phyloP scores from a whole-genome alignment of 2,888 invertebrate genomes.

The Helicoverpa assulta region DNA sequence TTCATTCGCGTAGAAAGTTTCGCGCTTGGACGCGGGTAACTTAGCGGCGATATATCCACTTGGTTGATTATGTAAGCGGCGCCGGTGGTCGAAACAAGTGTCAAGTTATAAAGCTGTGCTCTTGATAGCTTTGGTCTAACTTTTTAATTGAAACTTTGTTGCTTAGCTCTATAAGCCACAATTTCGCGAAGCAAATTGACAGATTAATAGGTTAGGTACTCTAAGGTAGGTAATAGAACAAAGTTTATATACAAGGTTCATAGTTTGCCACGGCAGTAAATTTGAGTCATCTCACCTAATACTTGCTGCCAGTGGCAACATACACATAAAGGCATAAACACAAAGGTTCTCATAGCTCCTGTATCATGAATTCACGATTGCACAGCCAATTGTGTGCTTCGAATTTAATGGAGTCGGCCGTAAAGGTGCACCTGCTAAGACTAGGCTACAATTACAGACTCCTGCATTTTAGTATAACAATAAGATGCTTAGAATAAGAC shows the following conservation, averaged over 20 bases:
- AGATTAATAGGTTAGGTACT: not conserved
- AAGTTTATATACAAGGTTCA: too few relatives aligned
- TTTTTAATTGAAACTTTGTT: slow-evolving; percentile 35
- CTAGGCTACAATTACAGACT: not conserved
- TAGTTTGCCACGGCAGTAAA: too few relatives aligned
- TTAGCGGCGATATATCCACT: slow-evolving; percentile 35
- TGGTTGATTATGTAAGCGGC: slow-evolving; percentile 31
- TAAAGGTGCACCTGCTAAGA: slow-evolving; percentile 1
- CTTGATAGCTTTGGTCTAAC: slow-evolving; percentile 39
- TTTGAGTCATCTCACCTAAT: too few relatives aligned
- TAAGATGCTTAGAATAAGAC: too few relatives aligned
- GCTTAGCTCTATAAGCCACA: slow-evolving; percentile 6
- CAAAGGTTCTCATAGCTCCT: not conserved
- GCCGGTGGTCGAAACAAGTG: slow-evolving; percentile 31
- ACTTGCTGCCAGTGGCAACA: not conserved
- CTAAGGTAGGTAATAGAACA: too few relatives aligned
- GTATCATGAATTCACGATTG: not conserved
- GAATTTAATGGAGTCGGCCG: not conserved
- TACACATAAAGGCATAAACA: not conserved
- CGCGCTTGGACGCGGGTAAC: slow-evolving; percentile 43
- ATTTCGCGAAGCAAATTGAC: not conserved
- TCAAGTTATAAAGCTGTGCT: slow-evolving; percentile 33
- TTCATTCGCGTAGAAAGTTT: slow-evolving; percentile 45
- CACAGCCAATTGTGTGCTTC: not conserved
- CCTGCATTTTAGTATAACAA: not conserved